Base-by-base conservation (phyloP, 1,140 invertebrate species). In the Sitophilus oryzae region DNA sequence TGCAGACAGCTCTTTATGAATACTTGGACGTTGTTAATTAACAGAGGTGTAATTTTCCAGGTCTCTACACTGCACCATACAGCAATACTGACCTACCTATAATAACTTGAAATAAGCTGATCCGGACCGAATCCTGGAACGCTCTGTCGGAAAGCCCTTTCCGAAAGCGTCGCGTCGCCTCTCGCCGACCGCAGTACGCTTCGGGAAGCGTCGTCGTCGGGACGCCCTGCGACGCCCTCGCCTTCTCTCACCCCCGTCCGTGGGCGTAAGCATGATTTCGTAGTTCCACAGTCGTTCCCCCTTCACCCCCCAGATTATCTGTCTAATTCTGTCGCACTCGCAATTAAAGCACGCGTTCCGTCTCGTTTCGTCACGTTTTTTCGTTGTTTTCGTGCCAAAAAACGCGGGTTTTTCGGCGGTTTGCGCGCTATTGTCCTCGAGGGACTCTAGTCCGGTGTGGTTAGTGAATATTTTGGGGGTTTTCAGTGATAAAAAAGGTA, bases 221-320 rank as follows among this genome's bases (percentile, higher is more conserved):
- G n/a, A n/a, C n/a, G n/a, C n/a, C 38, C 51, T 5, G 43, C 42
- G 51, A 30, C 51, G 42, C 23, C 19, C 14, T 9, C 34, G 51
- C 18, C 51, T 42, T 44, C 25, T 25, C 11, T 23, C 23, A 34
- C 35, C 42, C 43, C 19, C 5, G 19, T 52, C 20, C 23, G 42
- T 53, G 38, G 40, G 42, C 51, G 51, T 53, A 53, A 43, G 51
- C 51, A 53, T 38, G 51, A 46, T 36, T n/a, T 20, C 51, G 51
- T 15, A 53, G 38, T 46, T 38, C 46, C 40, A n/a, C 25, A 44
- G 20, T 40, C 46, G 21, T 43, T 30, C 10, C 3, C 44, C 50
- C n/a, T n/a, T n/a, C n/a, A n/a, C n/a, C n/a, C n/a, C n/a, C n/a
- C n/a, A n/a, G n/a, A n/a, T n/a, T n/a, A n/a, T n/a, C n/a, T n/a